Percentiles rank a stretch among this genome's conserved stretches.
These are phyloP conservation scores for Desmodus rotundus DNA, from an alignment of 2,113 vertebrate species.

Conservation along the genomic window DNA sequence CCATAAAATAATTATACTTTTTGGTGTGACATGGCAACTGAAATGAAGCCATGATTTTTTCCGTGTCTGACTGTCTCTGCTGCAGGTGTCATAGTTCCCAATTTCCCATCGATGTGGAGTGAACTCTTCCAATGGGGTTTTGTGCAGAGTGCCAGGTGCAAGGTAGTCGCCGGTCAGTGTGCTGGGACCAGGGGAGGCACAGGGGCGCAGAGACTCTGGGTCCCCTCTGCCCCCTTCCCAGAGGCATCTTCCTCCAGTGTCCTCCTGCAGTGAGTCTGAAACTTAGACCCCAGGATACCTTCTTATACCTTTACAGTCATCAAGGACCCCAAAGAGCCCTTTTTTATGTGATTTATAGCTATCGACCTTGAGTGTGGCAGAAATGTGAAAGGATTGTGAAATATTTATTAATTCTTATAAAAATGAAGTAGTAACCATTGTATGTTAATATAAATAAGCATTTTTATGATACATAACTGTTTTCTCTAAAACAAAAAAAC, in stretches of 20 bases:
- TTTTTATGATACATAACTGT: not conserved
- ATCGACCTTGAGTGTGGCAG: not conserved
- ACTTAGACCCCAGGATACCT: not conserved
- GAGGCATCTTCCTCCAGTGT: not conserved
- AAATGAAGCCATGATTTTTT: not conserved
- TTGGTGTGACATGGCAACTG: not conserved
- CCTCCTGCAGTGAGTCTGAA: not conserved
- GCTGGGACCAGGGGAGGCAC: not conserved
- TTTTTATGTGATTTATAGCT: not conserved
- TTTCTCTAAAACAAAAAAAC: not conserved
- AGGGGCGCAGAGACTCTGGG: not conserved
- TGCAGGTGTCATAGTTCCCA: not conserved
- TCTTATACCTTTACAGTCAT: not conserved
- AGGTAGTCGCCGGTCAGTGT: not conserved
- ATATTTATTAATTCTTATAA: not conserved
- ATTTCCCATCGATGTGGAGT: not conserved
- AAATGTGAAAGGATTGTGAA: not conserved
- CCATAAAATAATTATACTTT: not conserved
- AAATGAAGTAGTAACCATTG: not conserved
- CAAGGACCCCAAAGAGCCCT: not conserved
- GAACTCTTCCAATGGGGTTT: not conserved
- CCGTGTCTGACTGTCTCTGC: not conserved
- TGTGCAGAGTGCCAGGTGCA: not conserved
- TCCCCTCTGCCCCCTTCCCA: no score
- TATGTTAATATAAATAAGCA: not conserved